Conservation (phyloP, 2,797 vertebrate species). For the Acridotheres tristis region DNA sequence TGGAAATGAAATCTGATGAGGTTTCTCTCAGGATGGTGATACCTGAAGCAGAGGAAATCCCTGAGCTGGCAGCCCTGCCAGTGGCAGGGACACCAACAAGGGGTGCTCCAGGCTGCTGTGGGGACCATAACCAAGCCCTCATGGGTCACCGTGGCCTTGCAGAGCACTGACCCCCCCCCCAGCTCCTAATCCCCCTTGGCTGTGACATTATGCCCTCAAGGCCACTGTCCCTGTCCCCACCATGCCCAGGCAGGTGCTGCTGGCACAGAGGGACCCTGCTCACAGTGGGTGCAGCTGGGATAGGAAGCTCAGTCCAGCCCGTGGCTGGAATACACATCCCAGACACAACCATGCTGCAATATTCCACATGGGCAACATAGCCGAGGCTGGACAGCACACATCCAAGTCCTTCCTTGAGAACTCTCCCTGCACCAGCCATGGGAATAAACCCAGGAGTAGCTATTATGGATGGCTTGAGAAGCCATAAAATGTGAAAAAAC, state of each 20-base stretch:
- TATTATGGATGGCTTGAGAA: neutral
- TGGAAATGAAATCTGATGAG: neutral
- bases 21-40: neutral
- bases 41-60: neutral
- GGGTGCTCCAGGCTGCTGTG: neutral
- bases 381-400: too few species aligned
- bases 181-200: neutral
- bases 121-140: fast-evolving
- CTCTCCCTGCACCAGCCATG: fast-evolving
- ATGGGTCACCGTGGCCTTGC: neutral
- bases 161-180: neutral
- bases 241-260: neutral
- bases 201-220: neutral
- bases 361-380: fast-evolving
- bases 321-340: neutral
- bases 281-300: neutral
- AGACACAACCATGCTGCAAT: neutral
- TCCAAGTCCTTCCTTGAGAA: neutral
- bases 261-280: neutral
- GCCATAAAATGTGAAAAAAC: neutral
- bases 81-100: neutral
- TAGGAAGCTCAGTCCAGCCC: neutral
- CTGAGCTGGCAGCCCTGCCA: neutral
- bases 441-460: neutral
- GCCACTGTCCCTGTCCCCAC: neutral